phyloP scores from a whole-genome alignment of 2,113 vertebrate species.

The Zootoca vivipara region DNA sequence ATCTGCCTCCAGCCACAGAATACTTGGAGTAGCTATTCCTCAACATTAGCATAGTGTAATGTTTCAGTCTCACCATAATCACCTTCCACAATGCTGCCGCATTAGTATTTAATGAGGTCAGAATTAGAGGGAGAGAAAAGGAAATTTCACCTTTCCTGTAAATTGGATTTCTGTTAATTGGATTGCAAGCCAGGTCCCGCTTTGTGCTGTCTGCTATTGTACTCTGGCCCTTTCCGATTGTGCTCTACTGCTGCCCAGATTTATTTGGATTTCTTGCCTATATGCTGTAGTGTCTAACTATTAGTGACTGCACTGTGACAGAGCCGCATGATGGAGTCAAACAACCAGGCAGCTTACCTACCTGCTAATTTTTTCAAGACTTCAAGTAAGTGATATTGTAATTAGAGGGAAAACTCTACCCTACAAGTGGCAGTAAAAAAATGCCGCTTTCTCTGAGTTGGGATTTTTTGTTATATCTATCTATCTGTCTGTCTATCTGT shows the following conservation, averaged over 20 bases:
- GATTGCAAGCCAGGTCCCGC: not conserved
- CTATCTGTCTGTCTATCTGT: not conserved
- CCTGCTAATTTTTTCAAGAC: slow-evolving; percentile 6
- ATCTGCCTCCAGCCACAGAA: not conserved
- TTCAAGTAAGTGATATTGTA: not conserved
- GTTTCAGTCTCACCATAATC: fast-evolving
- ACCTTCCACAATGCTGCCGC: not conserved
- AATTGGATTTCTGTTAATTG: slow-evolving; percentile 19
- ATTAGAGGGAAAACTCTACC: not conserved
- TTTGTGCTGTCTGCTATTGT: not conserved
- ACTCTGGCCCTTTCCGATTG: not conserved
- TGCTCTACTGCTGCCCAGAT: not conserved
- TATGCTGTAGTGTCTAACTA: not conserved
- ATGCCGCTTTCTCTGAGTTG: not conserved
- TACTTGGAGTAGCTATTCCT: not conserved
- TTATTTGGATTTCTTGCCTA: slow-evolving; percentile 3
- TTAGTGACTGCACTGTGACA: not conserved
- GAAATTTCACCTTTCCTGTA: slow-evolving; percentile 27
- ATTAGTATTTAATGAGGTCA: slow-evolving; percentile 38
- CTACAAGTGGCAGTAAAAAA: not conserved
- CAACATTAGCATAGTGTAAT: slow-evolving; percentile 3
- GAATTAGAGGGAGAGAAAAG: slow-evolving; percentile 26
- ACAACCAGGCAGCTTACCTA: not conserved
- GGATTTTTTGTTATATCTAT: not conserved
- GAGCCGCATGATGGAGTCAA: not conserved